Evolutionary conservation across 2,797 vertebrate species (phyloP).

Genomic region (Paratrypauchen microcephalus): DNA sequence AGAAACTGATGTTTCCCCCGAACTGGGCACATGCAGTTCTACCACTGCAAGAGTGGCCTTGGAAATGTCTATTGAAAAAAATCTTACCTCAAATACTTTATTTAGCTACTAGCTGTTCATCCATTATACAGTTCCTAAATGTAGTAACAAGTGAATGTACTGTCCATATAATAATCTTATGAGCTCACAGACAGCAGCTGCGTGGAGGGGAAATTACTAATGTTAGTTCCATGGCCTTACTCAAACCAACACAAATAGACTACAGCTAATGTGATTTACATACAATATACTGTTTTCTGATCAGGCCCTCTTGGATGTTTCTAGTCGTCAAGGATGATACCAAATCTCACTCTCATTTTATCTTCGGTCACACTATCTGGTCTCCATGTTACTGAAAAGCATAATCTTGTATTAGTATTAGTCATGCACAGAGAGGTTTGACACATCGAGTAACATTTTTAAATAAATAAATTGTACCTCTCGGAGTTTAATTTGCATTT

Average conservation of each 20-base stretch:
- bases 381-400: conserved; percentile 21
- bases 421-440: not conserved
- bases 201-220: not conserved
- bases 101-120: not conserved
- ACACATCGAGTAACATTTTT: no score
- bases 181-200: conserved; percentile 1
- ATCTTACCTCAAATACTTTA: not conserved
- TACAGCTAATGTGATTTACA: not conserved
- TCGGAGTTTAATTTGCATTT: no score
- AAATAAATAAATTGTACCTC: no score
- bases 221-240: conserved; percentile 12
- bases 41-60: no score
- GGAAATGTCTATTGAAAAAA: no score
- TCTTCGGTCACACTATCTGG: conserved; percentile 13
- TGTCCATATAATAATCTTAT: not conserved
- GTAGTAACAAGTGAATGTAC: not conserved
- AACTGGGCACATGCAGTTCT: no score
- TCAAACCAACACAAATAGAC: not conserved
- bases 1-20: no score
- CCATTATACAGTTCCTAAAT: not conserved
- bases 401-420: not conserved
- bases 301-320: not conserved
- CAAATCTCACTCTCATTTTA: conserved; percentile 1
- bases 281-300: not conserved
- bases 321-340: not conserved